Percentiles rank a stretch among this genome's conserved stretches.
phyloP scores from a whole-genome alignment of 1,140 invertebrate genomes.

The Agrypnia vestita region DNA sequence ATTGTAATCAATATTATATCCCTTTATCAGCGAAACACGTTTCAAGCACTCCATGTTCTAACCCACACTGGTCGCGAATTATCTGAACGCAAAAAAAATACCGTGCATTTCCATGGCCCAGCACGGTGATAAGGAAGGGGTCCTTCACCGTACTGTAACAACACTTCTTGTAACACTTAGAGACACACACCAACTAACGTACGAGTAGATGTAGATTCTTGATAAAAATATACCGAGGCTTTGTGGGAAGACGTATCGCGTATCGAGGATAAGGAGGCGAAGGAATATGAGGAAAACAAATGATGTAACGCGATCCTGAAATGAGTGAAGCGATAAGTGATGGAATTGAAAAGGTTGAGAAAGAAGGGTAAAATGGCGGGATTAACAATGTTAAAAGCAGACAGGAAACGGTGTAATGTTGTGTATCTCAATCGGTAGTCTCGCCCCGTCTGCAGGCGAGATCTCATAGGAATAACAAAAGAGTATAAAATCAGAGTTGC shows the following conservation, averaged over 20 bases:
- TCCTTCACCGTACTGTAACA: neutral
- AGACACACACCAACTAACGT: no score
- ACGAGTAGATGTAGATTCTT: no score
- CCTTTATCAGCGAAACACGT: slow-evolving; percentile 11
- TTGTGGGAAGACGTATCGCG: no score
- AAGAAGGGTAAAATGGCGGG: neutral
- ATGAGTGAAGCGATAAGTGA: neutral
- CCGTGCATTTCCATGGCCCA: neutral
- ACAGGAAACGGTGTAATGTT: slow-evolving; percentile 20
- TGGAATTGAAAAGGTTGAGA: neutral
- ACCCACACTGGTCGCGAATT: slow-evolving; percentile 35
- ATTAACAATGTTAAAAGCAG: neutral
- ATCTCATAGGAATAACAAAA: slow-evolving; percentile 55
- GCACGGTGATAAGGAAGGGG: neutral
- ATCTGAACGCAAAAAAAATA: slow-evolving; percentile 8
- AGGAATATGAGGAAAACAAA: no score
- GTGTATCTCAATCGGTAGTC: slow-evolving; percentile 32
- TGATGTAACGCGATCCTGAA: no score
- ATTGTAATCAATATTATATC: no score
- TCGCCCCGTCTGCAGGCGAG: slow-evolving; percentile 31
- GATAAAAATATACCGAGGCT: no score
- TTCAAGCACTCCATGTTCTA: neutral
- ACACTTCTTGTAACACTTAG: no score
- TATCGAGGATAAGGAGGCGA: no score
- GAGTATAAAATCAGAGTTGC: slow-evolving; percentile 60